Evolutionary conservation across 1,140 invertebrate species (phyloP).

Genomic region (Pygmarrhopalites habei): DNA sequence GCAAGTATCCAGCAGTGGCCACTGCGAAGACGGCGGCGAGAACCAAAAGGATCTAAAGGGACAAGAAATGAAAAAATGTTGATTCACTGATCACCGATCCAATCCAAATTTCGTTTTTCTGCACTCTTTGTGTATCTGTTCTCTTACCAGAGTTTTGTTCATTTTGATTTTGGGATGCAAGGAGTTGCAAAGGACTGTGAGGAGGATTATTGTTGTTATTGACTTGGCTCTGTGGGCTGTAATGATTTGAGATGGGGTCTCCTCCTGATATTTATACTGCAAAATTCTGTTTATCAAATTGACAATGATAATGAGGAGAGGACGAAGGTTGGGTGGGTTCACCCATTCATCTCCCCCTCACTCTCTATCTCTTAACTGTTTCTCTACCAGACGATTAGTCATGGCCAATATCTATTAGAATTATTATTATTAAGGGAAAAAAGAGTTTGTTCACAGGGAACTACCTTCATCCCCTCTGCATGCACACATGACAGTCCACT

Average conservation of each 20-base stretch:
- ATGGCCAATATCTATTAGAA: too few species aligned
- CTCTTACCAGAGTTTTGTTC: constrained; percentile 31
- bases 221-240: constrained; percentile 21
- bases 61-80: constrained; percentile 9
- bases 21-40: constrained; percentile 19
- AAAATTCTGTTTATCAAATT: constrained; percentile 10
- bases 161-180: too few species aligned
- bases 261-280: constrained; percentile 31
- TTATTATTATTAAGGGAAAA: too few species aligned
- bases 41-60: constrained; percentile 16
- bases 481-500: too few species aligned
- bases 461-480: too few species aligned
- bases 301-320: not conserved
- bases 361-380: too few species aligned
- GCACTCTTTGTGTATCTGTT: too few species aligned
- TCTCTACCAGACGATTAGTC: too few species aligned
- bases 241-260: constrained; percentile 20
- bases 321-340: constrained; percentile 10
- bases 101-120: too few species aligned
- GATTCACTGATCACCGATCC: not conserved
- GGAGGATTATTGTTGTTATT: constrained; percentile 3
- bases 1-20: constrained; percentile 21
- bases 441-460: too few species aligned
- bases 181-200: too few species aligned
- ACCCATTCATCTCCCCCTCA: not conserved